These are phyloP conservation scores for Mycteria americana DNA, from an alignment of 2,797 vertebrate genomes.

Conservation along the genomic window DNA sequence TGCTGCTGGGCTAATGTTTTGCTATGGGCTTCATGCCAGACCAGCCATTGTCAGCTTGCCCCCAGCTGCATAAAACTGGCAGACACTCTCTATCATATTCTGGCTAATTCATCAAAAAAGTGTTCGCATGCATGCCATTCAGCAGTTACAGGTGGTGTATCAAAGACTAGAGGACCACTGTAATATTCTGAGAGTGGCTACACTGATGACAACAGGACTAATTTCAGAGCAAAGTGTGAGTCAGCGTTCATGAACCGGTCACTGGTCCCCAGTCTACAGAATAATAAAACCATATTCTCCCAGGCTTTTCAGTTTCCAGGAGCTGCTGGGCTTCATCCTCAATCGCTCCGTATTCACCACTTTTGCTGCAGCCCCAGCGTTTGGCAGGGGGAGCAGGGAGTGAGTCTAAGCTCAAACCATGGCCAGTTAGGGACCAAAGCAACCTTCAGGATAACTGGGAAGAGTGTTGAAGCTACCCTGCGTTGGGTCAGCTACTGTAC, in stretches of 20 bases:
- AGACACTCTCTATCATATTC: not conserved
- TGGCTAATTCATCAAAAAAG: not conserved
- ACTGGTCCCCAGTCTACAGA: not conserved
- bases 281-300: not conserved
- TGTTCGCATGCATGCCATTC: not conserved
- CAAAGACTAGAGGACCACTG: not conserved
- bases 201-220: not conserved
- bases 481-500: not conserved
- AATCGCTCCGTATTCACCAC: accelerated
- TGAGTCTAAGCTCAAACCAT: not conserved
- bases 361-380: not conserved
- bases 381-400: not conserved
- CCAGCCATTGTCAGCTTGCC: not conserved
- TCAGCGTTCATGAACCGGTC: not conserved
- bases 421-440: not conserved
- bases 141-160: not conserved
- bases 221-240: not conserved
- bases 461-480: not conserved
- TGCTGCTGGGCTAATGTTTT: not conserved
- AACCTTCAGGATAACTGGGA: not conserved
- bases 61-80: not conserved
- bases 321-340: not conserved
- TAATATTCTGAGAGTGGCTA: not conserved
- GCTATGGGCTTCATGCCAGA: not conserved
- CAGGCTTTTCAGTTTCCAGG: not conserved